A percentile compares a stretch with the other conserved stretches of the same genome.
phyloP scores from a whole-genome alignment of 2,113 vertebrate species.

The Rattus rattus region DNA sequence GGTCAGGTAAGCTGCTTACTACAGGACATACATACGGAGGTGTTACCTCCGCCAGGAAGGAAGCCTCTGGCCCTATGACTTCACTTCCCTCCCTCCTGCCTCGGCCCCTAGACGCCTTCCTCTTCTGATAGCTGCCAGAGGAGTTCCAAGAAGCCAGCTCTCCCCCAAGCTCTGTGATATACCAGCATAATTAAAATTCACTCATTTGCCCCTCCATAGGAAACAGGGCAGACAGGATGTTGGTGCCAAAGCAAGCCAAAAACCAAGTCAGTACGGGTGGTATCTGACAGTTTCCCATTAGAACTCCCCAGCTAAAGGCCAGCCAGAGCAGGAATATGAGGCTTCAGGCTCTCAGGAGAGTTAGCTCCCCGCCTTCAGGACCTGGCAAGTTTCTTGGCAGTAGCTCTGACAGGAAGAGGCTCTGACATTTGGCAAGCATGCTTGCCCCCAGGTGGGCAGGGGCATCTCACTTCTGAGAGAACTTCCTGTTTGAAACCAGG shows the following conservation, averaged over 20 bases:
- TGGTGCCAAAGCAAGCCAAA: conserved; percentile 59
- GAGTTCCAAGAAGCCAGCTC: neutral
- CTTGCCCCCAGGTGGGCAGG: neutral
- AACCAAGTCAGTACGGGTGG: conserved; percentile 19
- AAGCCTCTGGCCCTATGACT: conserved; percentile 40
- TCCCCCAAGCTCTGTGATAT: neutral
- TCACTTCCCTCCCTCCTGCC: neutral
- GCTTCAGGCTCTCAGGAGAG: neutral
- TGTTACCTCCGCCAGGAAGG: conserved; percentile 42
- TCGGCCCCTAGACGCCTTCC: neutral
- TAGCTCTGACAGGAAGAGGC: conserved; percentile 23
- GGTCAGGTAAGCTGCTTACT: neutral
- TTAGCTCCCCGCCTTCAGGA: neutral
- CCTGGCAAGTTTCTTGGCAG: neutral
- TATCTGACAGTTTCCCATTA: conserved; percentile 2
- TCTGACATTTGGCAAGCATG: conserved; percentile 34
- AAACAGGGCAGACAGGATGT: conserved; percentile 70
- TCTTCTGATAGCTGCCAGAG: neutral
- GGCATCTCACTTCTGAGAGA: neutral
- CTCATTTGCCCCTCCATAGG: conserved; percentile 48
- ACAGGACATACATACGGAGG: neutral
- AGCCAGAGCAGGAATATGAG: neutral
- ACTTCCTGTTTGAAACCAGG: conserved; percentile 25
- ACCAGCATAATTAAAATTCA: conserved; percentile 49
- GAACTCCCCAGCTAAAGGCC: neutral